phyloP scores from a whole-genome alignment of 1,140 invertebrate genomes.

The Philaenus spumarius region DNA sequence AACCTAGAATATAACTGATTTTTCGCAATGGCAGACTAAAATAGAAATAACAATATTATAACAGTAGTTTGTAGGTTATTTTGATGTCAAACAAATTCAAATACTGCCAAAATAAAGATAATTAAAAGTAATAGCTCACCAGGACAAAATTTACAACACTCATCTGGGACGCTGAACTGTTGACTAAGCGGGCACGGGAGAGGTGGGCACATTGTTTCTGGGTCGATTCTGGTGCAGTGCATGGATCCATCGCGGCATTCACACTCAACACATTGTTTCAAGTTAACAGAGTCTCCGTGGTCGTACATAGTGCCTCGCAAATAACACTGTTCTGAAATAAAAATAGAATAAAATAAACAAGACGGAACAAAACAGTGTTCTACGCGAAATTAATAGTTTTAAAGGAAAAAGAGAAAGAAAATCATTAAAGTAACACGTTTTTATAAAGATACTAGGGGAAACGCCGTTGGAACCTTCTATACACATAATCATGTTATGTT shows the following conservation, averaged over 20 bases:
- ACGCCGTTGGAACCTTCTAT: no score
- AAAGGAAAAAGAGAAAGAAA: no score
- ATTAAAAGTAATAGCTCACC: constrained; percentile 46
- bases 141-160: constrained; percentile 88
- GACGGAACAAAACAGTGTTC: no score
- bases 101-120: background rate
- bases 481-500: no score
- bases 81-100: background rate
- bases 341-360: no score
- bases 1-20: no score
- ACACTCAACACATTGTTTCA: constrained; percentile 66
- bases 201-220: constrained; percentile 65
- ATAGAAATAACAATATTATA: background rate
- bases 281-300: constrained; percentile 68
- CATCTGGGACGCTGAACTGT: constrained; percentile 70
- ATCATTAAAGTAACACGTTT: no score
- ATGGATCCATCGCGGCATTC: constrained; percentile 72
- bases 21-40: background rate
- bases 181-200: constrained; percentile 69
- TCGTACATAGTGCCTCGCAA: constrained; percentile 70
- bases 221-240: constrained; percentile 65
- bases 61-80: background rate
- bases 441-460: no score
- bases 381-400: no score
- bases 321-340: constrained; percentile 66